Evolutionary conservation across 2,888 invertebrate genomes (phyloP), one percentile per base, ranked within the genome.

Genomic region (Ischnus inquisitorius): DNA sequence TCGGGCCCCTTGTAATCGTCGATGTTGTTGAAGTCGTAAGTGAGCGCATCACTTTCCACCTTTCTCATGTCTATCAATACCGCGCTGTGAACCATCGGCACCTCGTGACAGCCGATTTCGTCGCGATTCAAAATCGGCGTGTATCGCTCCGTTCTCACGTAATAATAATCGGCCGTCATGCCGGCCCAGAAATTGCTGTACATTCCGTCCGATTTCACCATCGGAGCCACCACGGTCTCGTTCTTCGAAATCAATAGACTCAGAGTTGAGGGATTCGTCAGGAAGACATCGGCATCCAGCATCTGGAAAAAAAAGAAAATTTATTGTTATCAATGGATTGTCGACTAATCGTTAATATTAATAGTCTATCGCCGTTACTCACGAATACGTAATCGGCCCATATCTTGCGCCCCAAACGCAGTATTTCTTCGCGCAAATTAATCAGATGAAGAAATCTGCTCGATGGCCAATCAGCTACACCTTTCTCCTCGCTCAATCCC

Each of bases 161-260:
- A 98, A 92, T 98, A 97, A 92, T 97, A 98, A 84, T 97, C 95
- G 0, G 96, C 95, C 0, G 97, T 96, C 97, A 99, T 98, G 3
- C 97, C 99, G 88, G 97, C 97, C 99, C 99, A 99, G 94, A 98
- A 99, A 93, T 99, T 99, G 19, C 98, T 98, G 93, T 99, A 99
- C 48, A 97, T 93, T 14, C 97, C 97, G 82, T 98, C 97, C 0
- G 98, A 97, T 75, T 96, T 94, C 41, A 99, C 94, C 96, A 99
- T 96, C 0, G 99, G 99, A 0, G 98, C 97, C 2, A 96, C 95
- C 10, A 98, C 94, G 2, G 95, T 94, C 14, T 95, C 90, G 48
- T 95, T 94, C 87, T 96, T 96, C 0, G 92, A 90, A 0, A 97
- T 95, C 25, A 98, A 94, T 67, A 94, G 90, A 81, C 94, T 94